These are phyloP conservation scores for Archips xylosteana DNA, from an alignment of 2,888 invertebrate species.

Conservation along the genomic window DNA sequence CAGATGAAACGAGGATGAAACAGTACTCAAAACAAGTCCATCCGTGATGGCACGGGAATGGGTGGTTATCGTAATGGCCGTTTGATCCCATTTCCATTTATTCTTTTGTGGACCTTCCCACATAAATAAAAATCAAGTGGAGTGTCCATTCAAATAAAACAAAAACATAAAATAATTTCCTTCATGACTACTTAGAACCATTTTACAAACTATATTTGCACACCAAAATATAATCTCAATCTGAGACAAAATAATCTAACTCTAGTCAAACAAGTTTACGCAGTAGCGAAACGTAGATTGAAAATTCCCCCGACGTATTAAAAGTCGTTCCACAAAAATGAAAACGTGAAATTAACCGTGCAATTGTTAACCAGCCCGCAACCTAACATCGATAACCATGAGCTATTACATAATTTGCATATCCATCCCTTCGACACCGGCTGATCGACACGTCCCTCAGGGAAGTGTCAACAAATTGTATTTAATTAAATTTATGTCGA, in stretches of 20 bases:
- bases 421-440: constrained; percentile 20
- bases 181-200: no score
- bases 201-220: not conserved
- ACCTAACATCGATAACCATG: constrained; percentile 26
- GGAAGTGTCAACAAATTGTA: constrained; percentile 41
- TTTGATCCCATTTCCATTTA: no score
- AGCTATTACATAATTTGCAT: constrained; percentile 41
- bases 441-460: constrained; percentile 39
- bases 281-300: not conserved
- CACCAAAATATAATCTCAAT: not conserved
- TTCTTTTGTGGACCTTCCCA: no score
- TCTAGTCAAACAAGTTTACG: not conserved
- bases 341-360: constrained; percentile 21
- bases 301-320: not conserved
- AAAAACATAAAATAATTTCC: no score
- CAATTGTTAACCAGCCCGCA: constrained; percentile 23
- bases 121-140: no score
- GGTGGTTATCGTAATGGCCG: no score
- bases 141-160: no score
- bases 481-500: constrained; percentile 42
- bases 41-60: no score
- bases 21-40: no score
- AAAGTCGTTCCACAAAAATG: not conserved
- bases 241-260: not conserved
- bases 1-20: no score